Base-by-base conservation (phyloP, 2,797 vertebrate species). In the Fratercula arctica region DNA sequence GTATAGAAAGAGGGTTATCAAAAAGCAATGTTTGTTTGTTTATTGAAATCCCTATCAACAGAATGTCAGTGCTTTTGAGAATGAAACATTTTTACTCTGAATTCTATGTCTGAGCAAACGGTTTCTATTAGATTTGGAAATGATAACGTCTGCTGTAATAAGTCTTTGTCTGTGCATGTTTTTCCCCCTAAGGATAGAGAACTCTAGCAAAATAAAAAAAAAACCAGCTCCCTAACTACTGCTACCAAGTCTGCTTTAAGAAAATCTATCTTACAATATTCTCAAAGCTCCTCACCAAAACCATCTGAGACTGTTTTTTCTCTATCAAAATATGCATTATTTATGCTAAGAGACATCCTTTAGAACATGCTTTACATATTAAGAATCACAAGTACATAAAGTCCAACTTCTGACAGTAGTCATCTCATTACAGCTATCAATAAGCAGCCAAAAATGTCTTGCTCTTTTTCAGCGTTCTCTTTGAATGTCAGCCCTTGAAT, bases 1-100 rank as follows among this genome's bases (percentile, higher is more conserved):
- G 9, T 70, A 89, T 16, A 85, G 57, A 95, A 79, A 78, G 73
- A 54, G 74, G 84, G 70, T 81, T 97, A 96, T 77, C 89, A 68
- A 96, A 95, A 96, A 96, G 46, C 43, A 84, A 29, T 24, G 26
- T 86, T 97, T 95, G 59, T 92, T 97, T 97, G 51, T 89, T 93
- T 97, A 94, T 82, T 95, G 82, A 96, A 94, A 91, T 96, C 43
- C 61, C 21, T 75, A 92, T 95, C 90, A 86, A 69, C 61, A 93
- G 91, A 88, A 83, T 81, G 81, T 93, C 90, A 96, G 73, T 87
- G 72, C 73, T 96, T 96, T 85, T 76, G 77, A 95, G 91, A 97
- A 89, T 83, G 67, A 92, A 94, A 89, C 10, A 39, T 95, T 96
- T 93, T 92, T 74, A 46, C 48, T 79, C 51, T 66, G 76, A 95